phyloP scores from a whole-genome alignment of 2,797 vertebrate genomes.

The Chelonia mydas region DNA sequence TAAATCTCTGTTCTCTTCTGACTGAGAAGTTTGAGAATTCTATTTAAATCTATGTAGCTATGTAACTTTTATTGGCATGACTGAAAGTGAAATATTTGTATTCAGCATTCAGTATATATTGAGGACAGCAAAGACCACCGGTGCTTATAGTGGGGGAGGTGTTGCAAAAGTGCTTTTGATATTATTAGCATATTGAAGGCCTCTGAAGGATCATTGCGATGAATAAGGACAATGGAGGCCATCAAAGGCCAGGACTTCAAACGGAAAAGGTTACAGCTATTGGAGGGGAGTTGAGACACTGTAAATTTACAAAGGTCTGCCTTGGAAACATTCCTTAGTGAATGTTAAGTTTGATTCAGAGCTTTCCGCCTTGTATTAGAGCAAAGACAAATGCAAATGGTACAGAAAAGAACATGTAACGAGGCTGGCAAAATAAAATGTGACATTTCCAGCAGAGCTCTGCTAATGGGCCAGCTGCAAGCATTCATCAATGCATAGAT shows the following conservation, averaged over 20 bases:
- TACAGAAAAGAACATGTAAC: background rate
- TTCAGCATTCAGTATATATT: constrained; percentile 8
- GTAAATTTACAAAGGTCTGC: constrained; percentile 13
- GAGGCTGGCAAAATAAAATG: background rate
- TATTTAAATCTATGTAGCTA: constrained; percentile 48
- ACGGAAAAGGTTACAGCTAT: background rate
- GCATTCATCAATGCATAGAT: background rate
- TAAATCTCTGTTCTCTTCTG: constrained; percentile 62
- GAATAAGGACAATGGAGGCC: background rate
- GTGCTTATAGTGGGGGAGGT: background rate
- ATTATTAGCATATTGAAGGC: background rate
- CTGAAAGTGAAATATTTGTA: constrained; percentile 20
- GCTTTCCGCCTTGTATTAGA: background rate
- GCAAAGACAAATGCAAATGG: constrained; percentile 6
- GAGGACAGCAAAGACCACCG: background rate
- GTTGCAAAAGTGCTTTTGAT: background rate
- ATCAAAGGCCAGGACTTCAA: constrained; percentile 30
- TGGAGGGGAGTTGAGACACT: constrained; percentile 19
- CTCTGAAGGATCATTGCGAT: constrained; percentile 5
- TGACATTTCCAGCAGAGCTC: background rate
- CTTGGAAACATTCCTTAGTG: background rate
- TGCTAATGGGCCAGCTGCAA: background rate
- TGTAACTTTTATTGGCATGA: constrained; percentile 18
- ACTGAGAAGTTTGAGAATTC: constrained; percentile 46
- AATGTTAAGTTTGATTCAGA: constrained; percentile 21